Conservation (phyloP, 2,888 invertebrate species). For the Calameuta idolon region DNA sequence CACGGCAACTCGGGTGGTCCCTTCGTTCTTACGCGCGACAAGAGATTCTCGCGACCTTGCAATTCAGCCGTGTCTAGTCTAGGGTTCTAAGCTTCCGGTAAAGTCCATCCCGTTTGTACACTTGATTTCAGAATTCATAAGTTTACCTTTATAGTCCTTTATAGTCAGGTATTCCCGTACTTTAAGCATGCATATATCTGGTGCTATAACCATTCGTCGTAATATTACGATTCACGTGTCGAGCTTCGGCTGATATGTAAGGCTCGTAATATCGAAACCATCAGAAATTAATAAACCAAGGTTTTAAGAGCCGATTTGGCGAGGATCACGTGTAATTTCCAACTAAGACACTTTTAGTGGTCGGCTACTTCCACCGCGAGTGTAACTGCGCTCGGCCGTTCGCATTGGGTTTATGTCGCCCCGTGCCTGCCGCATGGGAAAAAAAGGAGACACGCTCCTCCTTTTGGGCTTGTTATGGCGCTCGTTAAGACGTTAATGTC, state of each 20-base stretch:
- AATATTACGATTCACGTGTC: neutral
- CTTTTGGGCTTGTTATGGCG: constrained; percentile 58
- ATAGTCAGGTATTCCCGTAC: neutral
- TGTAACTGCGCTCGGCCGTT: constrained; percentile 10
- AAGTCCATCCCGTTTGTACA: neutral
- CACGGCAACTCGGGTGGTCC: constrained; percentile 60
- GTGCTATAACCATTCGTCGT: neutral
- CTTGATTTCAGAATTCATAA: neutral
- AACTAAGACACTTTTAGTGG: constrained; percentile 41
- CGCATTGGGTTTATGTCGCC: constrained; percentile 8
- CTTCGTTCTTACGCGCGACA: constrained; percentile 36
- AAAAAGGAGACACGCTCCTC: constrained; percentile 34
- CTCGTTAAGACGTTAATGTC: constrained; percentile 65
- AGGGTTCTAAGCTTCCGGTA: neutral
- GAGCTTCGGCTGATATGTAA: neutral
- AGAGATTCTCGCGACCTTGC: constrained; percentile 41
- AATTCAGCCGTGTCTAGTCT: neutral
- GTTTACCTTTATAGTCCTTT: neutral
- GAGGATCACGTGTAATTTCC: constrained; percentile 41
- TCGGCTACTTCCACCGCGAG: constrained; percentile 15
- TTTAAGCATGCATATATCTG: no score
- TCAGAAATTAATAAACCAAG: neutral
- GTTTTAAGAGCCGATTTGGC: constrained; percentile 15
- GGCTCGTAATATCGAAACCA: neutral
- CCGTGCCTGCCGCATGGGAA: constrained; percentile 15